A percentile compares a stretch with the other conserved stretches of the same genome.
Evolutionary conservation across 2,113 vertebrate species (phyloP).

Genomic region (Micromys minutus): DNA sequence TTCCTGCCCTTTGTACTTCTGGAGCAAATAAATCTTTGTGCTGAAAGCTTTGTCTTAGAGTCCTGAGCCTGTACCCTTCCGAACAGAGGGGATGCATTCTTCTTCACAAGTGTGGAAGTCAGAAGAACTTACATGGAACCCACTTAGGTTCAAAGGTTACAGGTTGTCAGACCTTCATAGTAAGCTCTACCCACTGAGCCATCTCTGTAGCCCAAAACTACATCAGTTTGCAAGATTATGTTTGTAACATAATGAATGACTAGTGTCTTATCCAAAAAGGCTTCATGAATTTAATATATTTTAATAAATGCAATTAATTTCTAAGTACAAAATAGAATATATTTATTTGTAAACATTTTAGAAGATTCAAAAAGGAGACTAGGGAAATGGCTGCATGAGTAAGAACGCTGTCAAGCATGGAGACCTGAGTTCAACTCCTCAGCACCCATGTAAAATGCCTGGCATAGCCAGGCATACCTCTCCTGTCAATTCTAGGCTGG

Average conservation of each 20-base stretch:
- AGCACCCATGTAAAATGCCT: background rate
- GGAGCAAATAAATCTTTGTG: too few species aligned
- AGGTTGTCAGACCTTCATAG: background rate
- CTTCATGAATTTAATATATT: background rate
- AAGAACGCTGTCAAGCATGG: background rate
- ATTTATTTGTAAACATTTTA: constrained; percentile 23
- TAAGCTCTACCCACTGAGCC: background rate
- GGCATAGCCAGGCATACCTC: background rate
- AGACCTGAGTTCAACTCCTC: background rate
- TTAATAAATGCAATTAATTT: background rate
- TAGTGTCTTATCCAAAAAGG: background rate
- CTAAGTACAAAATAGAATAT: background rate
- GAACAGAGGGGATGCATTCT: too few species aligned
- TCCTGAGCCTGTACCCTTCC: too few species aligned
- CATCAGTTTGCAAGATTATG: background rate
- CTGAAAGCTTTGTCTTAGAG: too few species aligned
- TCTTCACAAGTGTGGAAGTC: background rate
- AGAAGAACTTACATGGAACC: background rate
- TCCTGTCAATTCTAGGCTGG: too few species aligned
- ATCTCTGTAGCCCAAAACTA: background rate
- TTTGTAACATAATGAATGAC: background rate
- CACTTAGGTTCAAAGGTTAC: background rate
- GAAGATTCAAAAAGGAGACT: background rate
- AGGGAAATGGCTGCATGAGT: background rate
- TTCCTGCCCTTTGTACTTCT: too few species aligned